Conservation (phyloP, 2,113 vertebrate genomes). For the Chaetodon trifascialis region DNA sequence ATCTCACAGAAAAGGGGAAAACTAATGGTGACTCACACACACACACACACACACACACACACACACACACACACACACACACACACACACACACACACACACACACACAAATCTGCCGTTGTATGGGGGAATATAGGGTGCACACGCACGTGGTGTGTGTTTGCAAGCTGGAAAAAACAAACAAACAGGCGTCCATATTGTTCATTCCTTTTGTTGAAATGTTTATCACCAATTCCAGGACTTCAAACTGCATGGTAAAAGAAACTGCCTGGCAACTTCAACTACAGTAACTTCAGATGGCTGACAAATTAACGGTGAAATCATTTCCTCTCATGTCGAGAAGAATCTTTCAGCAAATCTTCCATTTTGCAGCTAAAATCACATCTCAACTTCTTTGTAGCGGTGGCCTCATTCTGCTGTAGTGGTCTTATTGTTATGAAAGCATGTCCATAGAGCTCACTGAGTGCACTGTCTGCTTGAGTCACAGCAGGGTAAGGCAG, state of each 20-base stretch:
- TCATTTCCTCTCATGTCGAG: not conserved
- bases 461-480: not conserved
- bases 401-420: not conserved
- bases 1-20: too few species aligned
- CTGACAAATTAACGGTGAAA: not conserved
- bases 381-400: not conserved
- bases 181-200: not conserved
- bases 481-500: not conserved
- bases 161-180: not conserved
- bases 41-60: too few species aligned
- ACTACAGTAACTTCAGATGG: not conserved
- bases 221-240: not conserved
- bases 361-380: not conserved
- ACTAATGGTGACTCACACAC: too few species aligned
- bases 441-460: not conserved
- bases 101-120: too few species aligned
- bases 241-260: conserved; percentile 1
- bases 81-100: too few species aligned
- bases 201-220: not conserved
- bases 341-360: not conserved
- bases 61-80: too few species aligned
- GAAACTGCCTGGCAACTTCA: not conserved
- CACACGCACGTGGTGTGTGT: not conserved
- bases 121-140: too few species aligned
- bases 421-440: not conserved